A percentile compares a stretch with the other conserved stretches of the same genome.
These are phyloP conservation scores for Poecilia gillii DNA, from an alignment of 2,797 vertebrate genomes.

Conservation along the genomic window DNA sequence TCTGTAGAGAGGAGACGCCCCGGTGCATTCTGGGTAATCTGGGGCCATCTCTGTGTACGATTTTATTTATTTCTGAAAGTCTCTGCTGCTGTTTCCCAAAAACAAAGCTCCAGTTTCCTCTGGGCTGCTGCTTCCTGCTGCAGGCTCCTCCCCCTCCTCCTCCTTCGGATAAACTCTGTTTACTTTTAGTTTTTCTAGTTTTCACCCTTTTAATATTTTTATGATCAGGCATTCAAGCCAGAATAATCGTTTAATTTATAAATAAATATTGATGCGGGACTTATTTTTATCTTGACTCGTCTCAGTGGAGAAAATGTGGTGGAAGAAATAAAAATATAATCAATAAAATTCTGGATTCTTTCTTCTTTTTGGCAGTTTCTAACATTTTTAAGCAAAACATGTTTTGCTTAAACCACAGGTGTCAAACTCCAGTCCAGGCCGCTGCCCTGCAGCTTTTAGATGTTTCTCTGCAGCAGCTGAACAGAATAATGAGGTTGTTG, in stretches of 20 bases:
- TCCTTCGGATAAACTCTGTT: background rate
- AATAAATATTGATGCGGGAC: background rate
- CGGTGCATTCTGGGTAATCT: conserved; percentile 2
- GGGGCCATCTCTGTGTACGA: background rate
- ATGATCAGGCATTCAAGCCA: background rate
- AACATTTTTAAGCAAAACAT: background rate
- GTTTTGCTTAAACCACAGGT: too few species aligned
- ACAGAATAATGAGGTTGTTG: too few species aligned
- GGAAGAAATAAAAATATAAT: background rate
- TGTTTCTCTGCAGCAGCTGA: too few species aligned
- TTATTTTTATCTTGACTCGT: background rate
- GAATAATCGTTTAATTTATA: conserved; percentile 1
- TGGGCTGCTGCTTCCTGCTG: background rate
- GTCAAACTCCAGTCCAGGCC: too few species aligned
- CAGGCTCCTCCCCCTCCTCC: background rate
- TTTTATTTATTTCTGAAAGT: conserved; percentile 5
- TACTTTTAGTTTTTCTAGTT: background rate
- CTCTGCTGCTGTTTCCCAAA: background rate
- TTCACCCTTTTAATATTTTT: background rate
- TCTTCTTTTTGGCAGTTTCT: background rate
- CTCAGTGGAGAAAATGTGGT: background rate
- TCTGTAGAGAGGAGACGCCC: background rate
- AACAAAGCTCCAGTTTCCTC: background rate
- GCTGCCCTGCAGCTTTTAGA: too few species aligned
- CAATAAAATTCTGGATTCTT: background rate